Evolutionary conservation across 2,888 invertebrate genomes (phyloP).

Genomic region (Galeopsomyia nigrocyanea): DNA sequence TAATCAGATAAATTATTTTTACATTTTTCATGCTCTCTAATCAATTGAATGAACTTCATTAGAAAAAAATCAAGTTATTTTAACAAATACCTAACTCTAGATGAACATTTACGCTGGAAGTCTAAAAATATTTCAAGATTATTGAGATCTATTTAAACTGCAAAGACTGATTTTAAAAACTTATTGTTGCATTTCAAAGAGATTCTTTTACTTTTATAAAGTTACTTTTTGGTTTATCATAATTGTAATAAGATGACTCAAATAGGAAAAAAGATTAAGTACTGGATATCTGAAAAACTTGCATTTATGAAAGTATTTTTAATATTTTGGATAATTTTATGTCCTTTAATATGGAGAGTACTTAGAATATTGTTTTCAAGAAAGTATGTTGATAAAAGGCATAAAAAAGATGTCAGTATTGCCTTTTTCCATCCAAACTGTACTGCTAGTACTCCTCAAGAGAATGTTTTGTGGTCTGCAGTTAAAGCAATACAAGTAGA

Average conservation of each 20-base stretch:
- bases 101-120: too few relatives aligned
- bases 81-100: too few relatives aligned
- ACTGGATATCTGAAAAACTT: constrained; percentile 40
- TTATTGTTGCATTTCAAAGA: too few relatives aligned
- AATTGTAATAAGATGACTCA: constrained; percentile 10
- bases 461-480: constrained; percentile 95
- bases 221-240: background rate
- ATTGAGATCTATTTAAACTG: too few relatives aligned
- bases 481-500: constrained; percentile 82
- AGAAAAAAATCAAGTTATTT: too few relatives aligned
- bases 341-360: constrained; percentile 21
- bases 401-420: constrained; percentile 70
- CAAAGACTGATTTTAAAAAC: too few relatives aligned
- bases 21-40: too few relatives aligned
- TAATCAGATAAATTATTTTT: too few relatives aligned
- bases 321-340: constrained; percentile 37
- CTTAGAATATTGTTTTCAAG: constrained; percentile 51
- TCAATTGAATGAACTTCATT: too few relatives aligned
- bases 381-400: constrained; percentile 49
- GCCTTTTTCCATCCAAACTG: constrained; percentile 99
- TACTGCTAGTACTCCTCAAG: constrained; percentile 97
- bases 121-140: too few relatives aligned
- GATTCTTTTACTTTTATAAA: background rate
- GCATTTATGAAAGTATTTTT: constrained; percentile 37
- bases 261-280: constrained; percentile 16